Base-by-base conservation (phyloP, 2,888 invertebrate genomes). In the Macrophya annulata region DNA sequence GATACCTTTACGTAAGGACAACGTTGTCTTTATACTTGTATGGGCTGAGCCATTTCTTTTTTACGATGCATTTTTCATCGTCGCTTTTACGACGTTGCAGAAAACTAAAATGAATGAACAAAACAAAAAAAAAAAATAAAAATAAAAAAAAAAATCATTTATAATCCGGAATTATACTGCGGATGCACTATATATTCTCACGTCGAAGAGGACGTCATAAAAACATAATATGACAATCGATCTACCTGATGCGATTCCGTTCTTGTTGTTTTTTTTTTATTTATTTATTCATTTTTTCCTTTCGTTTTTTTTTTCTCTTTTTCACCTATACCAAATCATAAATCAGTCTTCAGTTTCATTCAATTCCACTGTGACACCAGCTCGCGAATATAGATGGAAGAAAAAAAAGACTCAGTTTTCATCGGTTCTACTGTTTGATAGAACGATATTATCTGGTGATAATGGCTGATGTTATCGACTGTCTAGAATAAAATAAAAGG, bases 1-100 rank as follows among this genome's bases (percentile, higher is more conserved):
- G 87, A 84, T 87, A 90, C 90, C 89, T 91, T 91, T 91, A 91
- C 89, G 90, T 90, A 91, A 90, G 89, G 87, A 84, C 43, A 55
- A 9, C 43, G 31, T 55, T 62, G 9, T 43, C 48, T 62, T 25
- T 25, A 43, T 5, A n/a, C 77, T 55, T 77, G 55, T 55, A 55
- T 59, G 62, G 45, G 81, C 43, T 45, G 81, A 62, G 17, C 65
- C 25, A 83, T 83, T 48, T 15, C 9, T 83, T 25, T 82, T 82
- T 45, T 45, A 15, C 43, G 62, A 81, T 62, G 59, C 43, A 62
- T 62, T 62, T 81, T 81, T 40, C 62, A 62, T 81, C 55, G 51
- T n/a, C 55, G 37, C 72, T 21, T 74, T 45, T 25, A 74, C 72
- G 72, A 45, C 77, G 55, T 77, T 77, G 77, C 77, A 31, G 9